These are phyloP conservation scores for Struthio camelus DNA, from an alignment of 2,113 vertebrate genomes.

Conservation along the genomic window DNA sequence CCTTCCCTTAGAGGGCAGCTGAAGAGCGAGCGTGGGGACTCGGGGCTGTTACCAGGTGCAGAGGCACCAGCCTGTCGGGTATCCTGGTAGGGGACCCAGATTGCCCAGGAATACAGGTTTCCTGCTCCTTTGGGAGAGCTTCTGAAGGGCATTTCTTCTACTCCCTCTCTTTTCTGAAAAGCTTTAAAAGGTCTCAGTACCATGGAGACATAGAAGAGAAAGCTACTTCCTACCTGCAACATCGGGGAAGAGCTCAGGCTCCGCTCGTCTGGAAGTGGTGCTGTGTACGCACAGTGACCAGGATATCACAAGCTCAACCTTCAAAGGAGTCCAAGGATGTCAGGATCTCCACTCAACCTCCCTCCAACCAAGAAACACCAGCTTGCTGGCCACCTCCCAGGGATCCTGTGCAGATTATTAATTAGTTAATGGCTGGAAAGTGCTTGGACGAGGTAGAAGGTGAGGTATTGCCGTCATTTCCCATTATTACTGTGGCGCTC, in stretches of 20 bases:
- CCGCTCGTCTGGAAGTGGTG: neutral
- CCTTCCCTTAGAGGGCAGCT: neutral
- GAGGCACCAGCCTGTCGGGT: neutral
- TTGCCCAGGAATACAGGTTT: neutral
- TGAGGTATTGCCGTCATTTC: neutral
- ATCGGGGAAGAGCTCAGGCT: neutral
- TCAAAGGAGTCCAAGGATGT: neutral
- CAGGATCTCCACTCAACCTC: neutral
- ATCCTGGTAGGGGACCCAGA: neutral
- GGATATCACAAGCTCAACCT: neutral
- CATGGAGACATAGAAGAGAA: neutral
- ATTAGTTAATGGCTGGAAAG: neutral
- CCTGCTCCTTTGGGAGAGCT: neutral
- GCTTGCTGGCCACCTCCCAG: neutral
- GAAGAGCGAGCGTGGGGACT: neutral
- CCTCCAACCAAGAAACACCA: neutral
- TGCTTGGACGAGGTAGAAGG: neutral
- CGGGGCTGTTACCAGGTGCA: neutral
- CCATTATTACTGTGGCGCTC: neutral
- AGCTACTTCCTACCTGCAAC: neutral
- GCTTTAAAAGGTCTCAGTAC: neutral
- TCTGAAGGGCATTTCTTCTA: neutral
- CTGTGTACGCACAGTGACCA: neutral
- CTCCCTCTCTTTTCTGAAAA: neutral
- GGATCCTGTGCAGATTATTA: neutral